A percentile compares a stretch with the other conserved stretches of the same genome.
Conservation (phyloP, 2,113 vertebrate species). For the Xiphophorus maculatus region DNA sequence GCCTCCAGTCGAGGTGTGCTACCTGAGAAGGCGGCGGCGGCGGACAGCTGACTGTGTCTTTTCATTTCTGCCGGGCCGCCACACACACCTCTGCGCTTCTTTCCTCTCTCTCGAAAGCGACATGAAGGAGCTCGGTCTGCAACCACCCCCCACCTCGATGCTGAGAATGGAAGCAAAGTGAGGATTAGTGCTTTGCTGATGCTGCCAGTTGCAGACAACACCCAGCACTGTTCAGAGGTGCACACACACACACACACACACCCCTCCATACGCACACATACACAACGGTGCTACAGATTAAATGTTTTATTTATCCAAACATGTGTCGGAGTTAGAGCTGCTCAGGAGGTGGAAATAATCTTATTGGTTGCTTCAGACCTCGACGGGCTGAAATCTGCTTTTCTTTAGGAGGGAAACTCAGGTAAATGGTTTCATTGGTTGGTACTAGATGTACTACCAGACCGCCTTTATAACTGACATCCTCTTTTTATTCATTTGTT, state of each 20-base stretch:
- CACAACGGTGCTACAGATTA: conserved; percentile 45
- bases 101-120: conserved; percentile 38
- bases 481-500: neutral
- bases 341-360: conserved; percentile 41
- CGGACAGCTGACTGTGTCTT: conserved; percentile 61
- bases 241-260: conserved; percentile 24
- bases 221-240: conserved; percentile 38
- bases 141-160: conserved; percentile 1
- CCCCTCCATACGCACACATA: conserved; percentile 1
- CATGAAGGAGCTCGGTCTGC: conserved; percentile 35
- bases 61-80: conserved; percentile 54
- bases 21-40: conserved; percentile 29
- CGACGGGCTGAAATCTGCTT: conserved; percentile 12
- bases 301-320: conserved; percentile 63
- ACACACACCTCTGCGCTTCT: conserved; percentile 40
- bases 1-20: conserved; percentile 53
- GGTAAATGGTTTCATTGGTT: neutral
- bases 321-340: conserved; percentile 38
- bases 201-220: conserved; percentile 54
- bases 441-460: neutral
- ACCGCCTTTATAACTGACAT: neutral
- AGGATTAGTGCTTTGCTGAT: conserved; percentile 64
- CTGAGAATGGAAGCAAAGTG: conserved; percentile 56
- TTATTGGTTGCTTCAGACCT: conserved; percentile 27
- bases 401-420: conserved; percentile 6